Base-by-base conservation (phyloP, 2,888 invertebrate genomes). In the Camponotus fellah region DNA sequence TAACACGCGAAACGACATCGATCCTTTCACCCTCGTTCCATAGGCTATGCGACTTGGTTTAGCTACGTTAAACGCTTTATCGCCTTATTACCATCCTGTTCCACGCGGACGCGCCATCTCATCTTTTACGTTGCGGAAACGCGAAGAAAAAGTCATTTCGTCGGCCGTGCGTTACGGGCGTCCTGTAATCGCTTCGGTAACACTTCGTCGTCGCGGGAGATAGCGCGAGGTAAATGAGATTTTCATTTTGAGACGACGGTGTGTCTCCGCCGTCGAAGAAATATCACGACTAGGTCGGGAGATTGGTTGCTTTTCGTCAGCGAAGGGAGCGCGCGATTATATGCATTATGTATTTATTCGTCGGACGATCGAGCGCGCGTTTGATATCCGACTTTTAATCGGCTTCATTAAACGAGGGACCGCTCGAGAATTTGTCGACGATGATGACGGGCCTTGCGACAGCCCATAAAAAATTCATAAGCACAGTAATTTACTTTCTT, bases 401-500 rank as follows among this genome's bases (percentile, higher is more conserved):
- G 79, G 37, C 34, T 72, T 80, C 72, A 72, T 80, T 72, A 72
- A 77, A 34, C 71, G 34, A 46, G 32, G 12, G 32, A 0, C 12
- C 60, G 79, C 72, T 58, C 46, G 60, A 80, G 79, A 80, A 80
- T 80, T 80, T 80, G 79, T 80, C 79, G 79, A 49, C 72, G 60
- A 80, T 6, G 79, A 72, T 72, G 79, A 80, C 79, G 79, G n/a
- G 72, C 26, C 58, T 49, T 37, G 79, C 79, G 72, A 80, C 79
- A 21, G 46, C 37, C 46, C 37, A 80, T 80, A 72, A 80, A 80
- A 80, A 80, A 80, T 80, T 72, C 79, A 80, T 72, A 72, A 80
- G 79, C 72, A 26, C 26, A 72, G 79, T 80, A 80, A 80, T 80
- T 72, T 80, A 80, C 79, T 80, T 80, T 46, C 79, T 80, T 80